Evolutionary conservation across 2,888 invertebrate genomes (phyloP).

Genomic region (Xiphydria camelus): DNA sequence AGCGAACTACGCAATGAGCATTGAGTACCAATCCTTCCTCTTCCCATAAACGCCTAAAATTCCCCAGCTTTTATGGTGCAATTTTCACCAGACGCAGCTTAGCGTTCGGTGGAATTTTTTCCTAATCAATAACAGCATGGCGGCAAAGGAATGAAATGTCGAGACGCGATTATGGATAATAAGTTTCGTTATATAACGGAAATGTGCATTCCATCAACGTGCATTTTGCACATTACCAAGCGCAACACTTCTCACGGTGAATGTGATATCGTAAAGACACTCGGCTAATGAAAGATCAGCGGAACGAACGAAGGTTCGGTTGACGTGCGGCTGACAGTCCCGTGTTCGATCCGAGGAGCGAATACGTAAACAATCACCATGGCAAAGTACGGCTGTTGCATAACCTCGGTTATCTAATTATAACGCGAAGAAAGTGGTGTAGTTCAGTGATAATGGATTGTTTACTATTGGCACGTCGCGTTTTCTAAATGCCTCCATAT

Average conservation of each 20-base stretch:
- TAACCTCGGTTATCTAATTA: constrained; percentile 46
- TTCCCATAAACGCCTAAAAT: no score
- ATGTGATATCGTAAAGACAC: constrained; percentile 6
- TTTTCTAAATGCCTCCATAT: constrained; percentile 11
- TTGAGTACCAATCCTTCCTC: no score
- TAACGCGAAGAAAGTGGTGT: constrained; percentile 18
- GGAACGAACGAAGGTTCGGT: background rate
- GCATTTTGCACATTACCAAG: constrained; percentile 1
- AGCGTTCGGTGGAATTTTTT: no score
- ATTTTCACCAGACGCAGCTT: no score
- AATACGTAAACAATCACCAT: constrained; percentile 42
- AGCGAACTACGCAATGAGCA: no score
- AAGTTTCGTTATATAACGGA: constrained; percentile 30
- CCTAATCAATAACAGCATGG: constrained; percentile 34
- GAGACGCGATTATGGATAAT: constrained; percentile 18
- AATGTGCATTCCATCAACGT: constrained; percentile 28
- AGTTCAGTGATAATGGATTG: constrained; percentile 34
- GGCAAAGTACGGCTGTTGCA: constrained; percentile 54
- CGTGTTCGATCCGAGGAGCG: background rate
- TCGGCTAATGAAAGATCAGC: constrained; percentile 8
- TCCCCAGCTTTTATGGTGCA: no score
- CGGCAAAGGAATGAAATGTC: constrained; percentile 25
- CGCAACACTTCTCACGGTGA: background rate
- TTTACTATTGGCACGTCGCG: constrained; percentile 31
- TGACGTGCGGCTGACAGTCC: background rate